Conservation (phyloP, 2,888 invertebrate genomes). For the Drosophila lutescens region DNA sequence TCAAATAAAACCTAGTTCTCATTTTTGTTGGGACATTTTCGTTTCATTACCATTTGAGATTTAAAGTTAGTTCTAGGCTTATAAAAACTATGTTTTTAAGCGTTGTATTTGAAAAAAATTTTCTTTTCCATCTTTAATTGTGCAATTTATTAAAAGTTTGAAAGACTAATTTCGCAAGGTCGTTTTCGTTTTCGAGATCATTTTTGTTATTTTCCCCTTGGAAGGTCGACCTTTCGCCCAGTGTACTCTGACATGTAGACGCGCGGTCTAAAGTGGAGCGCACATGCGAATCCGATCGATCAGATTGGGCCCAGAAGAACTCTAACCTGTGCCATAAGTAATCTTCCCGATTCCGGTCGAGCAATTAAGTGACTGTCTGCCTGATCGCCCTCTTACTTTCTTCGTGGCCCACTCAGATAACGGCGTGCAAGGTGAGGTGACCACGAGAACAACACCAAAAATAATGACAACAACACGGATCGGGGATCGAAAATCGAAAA, state of each 20-base stretch:
- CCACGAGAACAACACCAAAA: constrained; percentile 16
- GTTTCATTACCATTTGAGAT: too few species aligned
- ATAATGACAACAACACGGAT: constrained; percentile 12
- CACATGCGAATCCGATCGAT: constrained; percentile 42
- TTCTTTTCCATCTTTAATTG: too few species aligned
- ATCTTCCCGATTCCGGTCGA: constrained; percentile 7
- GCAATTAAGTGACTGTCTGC: background rate
- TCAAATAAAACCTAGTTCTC: too few species aligned
- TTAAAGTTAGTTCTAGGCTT: too few species aligned
- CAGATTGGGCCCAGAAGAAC: constrained; percentile 33
- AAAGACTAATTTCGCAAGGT: background rate
- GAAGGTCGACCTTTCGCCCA: background rate
- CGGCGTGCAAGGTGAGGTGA: constrained; percentile 21
- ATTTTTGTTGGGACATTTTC: too few species aligned
- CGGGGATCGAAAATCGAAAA: background rate
- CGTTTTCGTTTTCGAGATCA: background rate
- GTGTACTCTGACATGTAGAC: constrained; percentile 28
- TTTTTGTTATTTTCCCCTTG: background rate
- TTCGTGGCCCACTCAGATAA: constrained; percentile 29
- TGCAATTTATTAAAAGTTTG: too few species aligned
- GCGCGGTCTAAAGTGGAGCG: constrained; percentile 55
- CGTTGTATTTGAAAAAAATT: too few species aligned
- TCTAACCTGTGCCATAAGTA: constrained; percentile 14
- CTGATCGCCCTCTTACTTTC: constrained; percentile 6
- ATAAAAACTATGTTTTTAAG: too few species aligned